Evolutionary conservation across 2,797 vertebrate species (phyloP).

Genomic region (Sylvilagus floridanus): DNA sequence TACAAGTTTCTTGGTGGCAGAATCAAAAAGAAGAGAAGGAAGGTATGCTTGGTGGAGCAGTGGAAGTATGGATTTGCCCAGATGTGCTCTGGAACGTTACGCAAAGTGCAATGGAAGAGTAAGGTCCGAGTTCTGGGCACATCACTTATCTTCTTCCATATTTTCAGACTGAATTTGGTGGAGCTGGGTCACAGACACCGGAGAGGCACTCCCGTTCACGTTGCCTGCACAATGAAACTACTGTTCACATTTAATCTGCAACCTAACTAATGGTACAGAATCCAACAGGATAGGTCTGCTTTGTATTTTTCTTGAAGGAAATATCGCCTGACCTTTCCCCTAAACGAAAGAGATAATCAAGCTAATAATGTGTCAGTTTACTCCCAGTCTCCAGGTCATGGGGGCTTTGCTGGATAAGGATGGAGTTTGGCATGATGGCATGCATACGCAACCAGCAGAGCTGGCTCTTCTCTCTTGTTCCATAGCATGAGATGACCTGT

Average conservation of each 20-base stretch:
- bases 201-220: neutral
- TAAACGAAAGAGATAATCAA: neutral
- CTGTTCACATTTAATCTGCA: neutral
- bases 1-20: neutral
- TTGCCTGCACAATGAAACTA: neutral
- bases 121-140: neutral
- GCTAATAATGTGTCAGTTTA: neutral
- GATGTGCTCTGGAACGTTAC: no score
- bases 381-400: neutral
- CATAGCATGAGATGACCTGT: conserved; percentile 29
- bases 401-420: neutral
- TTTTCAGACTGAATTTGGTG: neutral
- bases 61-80: conserved; percentile 24
- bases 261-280: neutral
- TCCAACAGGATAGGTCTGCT: neutral
- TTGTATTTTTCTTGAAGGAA: neutral
- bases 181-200: neutral
- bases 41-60: neutral
- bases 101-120: neutral
- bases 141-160: neutral
- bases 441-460: neutral
- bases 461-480: conserved; percentile 16
- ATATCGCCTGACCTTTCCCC: neutral
- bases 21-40: conserved; percentile 23
- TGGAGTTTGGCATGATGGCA: neutral